Evolutionary conservation across 2,113 vertebrate species (phyloP), one percentile per base, ranked within the genome.

Genomic region (Myiozetetes cayanensis): DNA sequence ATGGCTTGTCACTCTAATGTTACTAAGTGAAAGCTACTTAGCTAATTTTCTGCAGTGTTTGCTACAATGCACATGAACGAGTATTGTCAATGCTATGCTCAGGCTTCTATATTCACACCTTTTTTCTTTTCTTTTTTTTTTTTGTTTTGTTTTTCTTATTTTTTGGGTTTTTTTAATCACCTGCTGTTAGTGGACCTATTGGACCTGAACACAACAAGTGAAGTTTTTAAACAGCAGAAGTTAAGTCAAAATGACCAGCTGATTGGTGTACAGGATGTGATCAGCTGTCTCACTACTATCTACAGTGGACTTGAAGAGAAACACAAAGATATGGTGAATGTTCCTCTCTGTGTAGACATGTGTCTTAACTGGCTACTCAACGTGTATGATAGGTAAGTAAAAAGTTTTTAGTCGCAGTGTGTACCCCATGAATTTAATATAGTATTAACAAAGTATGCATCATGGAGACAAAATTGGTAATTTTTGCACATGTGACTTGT

Each of bases 291-390:
- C 97, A 99, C 99, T 17, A 99, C 98, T 41, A 98, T 99, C 78
- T 99, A 99, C 31, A 98, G 99, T 20, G 99, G 99, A 43, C 98
- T 99, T 87, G 99, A 99, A 91, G 99, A 99, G 96, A 98, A 99
- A 91, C 98, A 99, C 95, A 99, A 98, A 91, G 99, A 99, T 90
- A 97, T 99, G 97, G 99, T 99, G 95, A 99, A 99, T 4, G 98
- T 99, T 47, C 99, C 99, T 0, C 98, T 99, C 87, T 99, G 99
- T 33, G 98, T 99, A 17, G 99, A 99, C 96, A 99, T 99, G 99
- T 99, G 98, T 97, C 99, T 99, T 94, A 99, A 99, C 98, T 99
- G 99, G 99, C 97, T 99, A 41, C 99, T 99, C 90, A 99, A 99
- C 12, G 99, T 99, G 10, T 99, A 99, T 68, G 99, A 99, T 95